phyloP scores from a whole-genome alignment of 2,113 vertebrate genomes.

The Gnathonemus longibarbis region DNA sequence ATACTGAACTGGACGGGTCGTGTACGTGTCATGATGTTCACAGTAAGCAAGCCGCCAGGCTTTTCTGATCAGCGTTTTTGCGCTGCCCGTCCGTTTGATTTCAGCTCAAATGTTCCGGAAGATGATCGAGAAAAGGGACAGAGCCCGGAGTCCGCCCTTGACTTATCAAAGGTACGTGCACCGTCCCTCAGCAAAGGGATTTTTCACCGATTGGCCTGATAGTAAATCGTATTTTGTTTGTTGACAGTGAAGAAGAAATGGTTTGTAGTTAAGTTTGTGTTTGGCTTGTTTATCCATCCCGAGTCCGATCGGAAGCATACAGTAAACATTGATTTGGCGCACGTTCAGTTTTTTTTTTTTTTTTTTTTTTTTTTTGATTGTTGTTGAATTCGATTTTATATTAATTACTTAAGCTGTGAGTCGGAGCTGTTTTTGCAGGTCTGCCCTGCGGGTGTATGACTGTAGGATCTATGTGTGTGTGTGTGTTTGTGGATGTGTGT shows the following conservation, averaged over 20 bases:
- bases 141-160: background rate
- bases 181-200: background rate
- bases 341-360: background rate
- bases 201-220: background rate
- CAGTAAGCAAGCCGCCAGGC: background rate
- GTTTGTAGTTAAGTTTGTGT: background rate
- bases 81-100: background rate
- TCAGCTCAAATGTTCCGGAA: constrained; percentile 3
- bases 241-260: background rate
- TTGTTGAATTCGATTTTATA: background rate
- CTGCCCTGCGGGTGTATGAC: background rate
- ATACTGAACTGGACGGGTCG: background rate
- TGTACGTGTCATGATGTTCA: background rate
- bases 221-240: background rate
- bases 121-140: constrained; percentile 2
- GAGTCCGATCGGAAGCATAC: background rate
- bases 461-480: background rate
- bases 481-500: background rate
- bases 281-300: background rate
- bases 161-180: constrained; percentile 20
- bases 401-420: background rate
- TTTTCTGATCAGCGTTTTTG: background rate
- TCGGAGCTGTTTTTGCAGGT: background rate
- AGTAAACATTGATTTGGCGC: background rate
- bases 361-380: background rate